Evolutionary conservation across 2,113 vertebrate genomes (phyloP), one percentile per base, ranked within the genome.

Genomic region (Cavia porcellus): DNA sequence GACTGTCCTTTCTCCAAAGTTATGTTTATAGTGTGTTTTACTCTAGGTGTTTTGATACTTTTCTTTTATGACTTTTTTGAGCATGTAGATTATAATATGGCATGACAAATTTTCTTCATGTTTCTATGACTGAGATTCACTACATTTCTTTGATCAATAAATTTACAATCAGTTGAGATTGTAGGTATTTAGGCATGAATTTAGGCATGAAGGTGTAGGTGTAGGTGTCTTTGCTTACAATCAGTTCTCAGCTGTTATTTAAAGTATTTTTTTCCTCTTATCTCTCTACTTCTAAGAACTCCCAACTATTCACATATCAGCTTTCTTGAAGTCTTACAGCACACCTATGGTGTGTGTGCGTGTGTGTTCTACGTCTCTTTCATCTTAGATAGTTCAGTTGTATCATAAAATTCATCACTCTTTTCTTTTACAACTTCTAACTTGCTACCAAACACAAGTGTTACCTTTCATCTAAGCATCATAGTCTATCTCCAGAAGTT

Each of bases 361-460:
- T 7, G 19, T 86, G 30, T 59, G 19, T 50, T 86, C 64, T 82
- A 89, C 42, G 30, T 66, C 35, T 61, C 50, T 57, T 17, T 79
- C 52, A 92, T 72, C 92, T 70, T 45, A 28, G 25, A 42, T 22
- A 61, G 25, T 87, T 45, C 42, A 86, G 25, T 62, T 79, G 68
- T 59, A 28, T 24, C 22, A 70, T 80, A 5, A 95, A 95, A 57
- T 55, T 72, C 64, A 86, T 13, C 45, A 52, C 42, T 81, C 32
- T 79, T 86, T 70, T 64, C 52, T 92, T 81, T 64, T 75, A 13
- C 3, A 55, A 74, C 62, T 87, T 92, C 64, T 87, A 82, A 88
- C 52, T 66, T 86, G 25, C 35, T 52, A 91, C 20, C 47, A 15
- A 66, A 24, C 22, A 35, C 14, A 68, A 64, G 7, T 32, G 15